A percentile compares a stretch with the other conserved stretches of the same genome.
These are phyloP conservation scores for Phortica okadai DNA, from an alignment of 2,888 invertebrate genomes.

Conservation along the genomic window DNA sequence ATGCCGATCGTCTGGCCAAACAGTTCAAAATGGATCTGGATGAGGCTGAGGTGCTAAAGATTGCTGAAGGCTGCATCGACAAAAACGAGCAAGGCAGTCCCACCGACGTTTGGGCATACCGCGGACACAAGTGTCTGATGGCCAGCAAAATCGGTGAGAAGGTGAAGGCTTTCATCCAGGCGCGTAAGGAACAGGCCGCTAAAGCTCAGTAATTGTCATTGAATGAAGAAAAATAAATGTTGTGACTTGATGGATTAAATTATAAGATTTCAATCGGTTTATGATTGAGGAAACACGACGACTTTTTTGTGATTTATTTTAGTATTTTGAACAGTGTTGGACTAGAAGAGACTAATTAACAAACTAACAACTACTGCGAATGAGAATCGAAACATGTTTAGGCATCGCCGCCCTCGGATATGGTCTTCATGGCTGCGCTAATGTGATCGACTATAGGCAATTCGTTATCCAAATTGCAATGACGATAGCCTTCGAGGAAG, in stretches of 20 bases:
- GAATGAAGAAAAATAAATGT: background rate
- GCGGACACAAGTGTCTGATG: conserved; percentile 73
- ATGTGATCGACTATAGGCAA: conserved; percentile 77
- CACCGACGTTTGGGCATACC: conserved; percentile 72
- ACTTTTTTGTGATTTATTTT: conserved; percentile 29
- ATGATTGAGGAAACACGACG: conserved; percentile 7
- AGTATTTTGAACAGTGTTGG: conserved; percentile 49
- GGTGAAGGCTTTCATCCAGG: conserved; percentile 62
- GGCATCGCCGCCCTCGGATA: conserved; percentile 65
- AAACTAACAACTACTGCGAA: conserved; percentile 17
- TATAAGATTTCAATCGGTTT: background rate
- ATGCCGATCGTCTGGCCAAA: conserved; percentile 71
- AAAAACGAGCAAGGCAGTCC: conserved; percentile 65
- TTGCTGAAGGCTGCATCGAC: conserved; percentile 71
- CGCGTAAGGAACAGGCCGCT: conserved; percentile 58
- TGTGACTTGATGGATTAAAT: background rate
- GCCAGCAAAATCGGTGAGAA: conserved; percentile 70
- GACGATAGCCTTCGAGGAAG: conserved; percentile 88
- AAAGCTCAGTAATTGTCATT: conserved; percentile 11
- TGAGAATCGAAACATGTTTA: conserved; percentile 39
- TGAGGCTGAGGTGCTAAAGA: conserved; percentile 67
- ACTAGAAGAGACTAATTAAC: conserved; percentile 45
- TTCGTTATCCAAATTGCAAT: conserved; percentile 81
- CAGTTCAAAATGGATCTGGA: conserved; percentile 72
- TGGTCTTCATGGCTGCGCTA: conserved; percentile 73